These are phyloP conservation scores for Falco berigora DNA, from an alignment of 2,797 vertebrate species.

Conservation along the genomic window DNA sequence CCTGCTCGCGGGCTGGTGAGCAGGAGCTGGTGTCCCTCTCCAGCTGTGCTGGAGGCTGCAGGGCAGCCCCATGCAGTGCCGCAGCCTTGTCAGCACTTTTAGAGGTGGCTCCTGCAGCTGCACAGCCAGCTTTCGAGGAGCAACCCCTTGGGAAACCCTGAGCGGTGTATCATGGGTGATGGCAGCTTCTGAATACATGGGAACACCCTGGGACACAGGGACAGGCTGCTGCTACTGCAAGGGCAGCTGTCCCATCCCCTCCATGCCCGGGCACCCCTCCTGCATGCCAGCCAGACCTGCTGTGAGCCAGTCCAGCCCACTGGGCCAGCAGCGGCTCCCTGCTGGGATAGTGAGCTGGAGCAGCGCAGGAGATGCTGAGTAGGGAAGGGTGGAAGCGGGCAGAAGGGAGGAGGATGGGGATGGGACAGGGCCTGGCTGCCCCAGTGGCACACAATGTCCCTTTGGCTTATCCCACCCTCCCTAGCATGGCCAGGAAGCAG, in stretches of 20 bases:
- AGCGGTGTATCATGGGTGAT: background rate
- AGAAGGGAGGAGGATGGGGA: background rate
- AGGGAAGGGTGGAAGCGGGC: background rate
- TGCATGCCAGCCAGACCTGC: background rate
- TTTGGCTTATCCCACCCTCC: background rate
- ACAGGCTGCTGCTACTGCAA: background rate
- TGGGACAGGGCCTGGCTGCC: rapidly evolving
- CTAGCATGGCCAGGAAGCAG: background rate
- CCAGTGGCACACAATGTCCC: background rate
- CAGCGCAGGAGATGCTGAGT: background rate
- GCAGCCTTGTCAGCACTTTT: background rate
- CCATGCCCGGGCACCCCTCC: background rate
- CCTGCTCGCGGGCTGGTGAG: background rate
- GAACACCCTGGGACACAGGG: rapidly evolving
- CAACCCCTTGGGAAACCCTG: background rate
- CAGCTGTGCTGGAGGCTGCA: rapidly evolving
- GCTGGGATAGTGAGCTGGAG: background rate
- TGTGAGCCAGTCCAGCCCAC: background rate
- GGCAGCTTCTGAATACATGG: background rate
- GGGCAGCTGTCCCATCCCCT: background rate
- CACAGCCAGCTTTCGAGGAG: background rate
- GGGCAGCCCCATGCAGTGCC: rapidly evolving
- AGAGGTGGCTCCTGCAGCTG: background rate
- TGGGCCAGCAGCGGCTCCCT: background rate
- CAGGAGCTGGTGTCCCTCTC: background rate